Percentiles rank a stretch among this genome's conserved stretches.
Conservation (phyloP, 2,888 invertebrate species). For the Parapristionchus giblindavisi region DNA sequence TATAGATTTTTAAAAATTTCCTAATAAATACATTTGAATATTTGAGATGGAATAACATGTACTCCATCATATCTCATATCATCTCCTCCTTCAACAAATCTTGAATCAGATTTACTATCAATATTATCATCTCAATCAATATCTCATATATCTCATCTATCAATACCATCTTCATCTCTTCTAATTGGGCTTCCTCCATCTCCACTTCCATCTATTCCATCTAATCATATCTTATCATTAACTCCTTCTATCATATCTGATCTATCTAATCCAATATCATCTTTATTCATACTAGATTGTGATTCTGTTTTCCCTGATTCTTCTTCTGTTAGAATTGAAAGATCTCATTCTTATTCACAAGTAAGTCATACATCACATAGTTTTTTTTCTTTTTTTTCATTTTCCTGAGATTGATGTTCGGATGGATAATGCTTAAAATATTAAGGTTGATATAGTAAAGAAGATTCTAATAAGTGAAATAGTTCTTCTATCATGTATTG, state of each 20-base stretch:
- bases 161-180: neutral
- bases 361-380: too few species aligned
- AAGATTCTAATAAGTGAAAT: constrained; percentile 27
- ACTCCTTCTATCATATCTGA: neutral
- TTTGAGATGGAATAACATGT: constrained; percentile 3
- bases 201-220: too few species aligned
- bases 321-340: constrained; percentile 14
- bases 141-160: neutral
- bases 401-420: too few species aligned
- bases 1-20: neutral
- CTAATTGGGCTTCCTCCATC: constrained; percentile 16
- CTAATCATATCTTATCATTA: too few species aligned
- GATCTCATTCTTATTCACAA: too few species aligned
- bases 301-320: constrained; percentile 1
- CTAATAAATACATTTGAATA: neutral
- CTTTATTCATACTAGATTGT: constrained; percentile 8
- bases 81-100: neutral
- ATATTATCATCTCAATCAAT: constrained; percentile 12
- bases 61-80: constrained; percentile 15
- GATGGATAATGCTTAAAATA: too few species aligned
- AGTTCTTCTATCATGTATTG: neutral
- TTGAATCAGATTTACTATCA: constrained; percentile 6
- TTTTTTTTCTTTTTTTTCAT: too few species aligned
- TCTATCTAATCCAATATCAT: neutral
- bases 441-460: too few species aligned